These are phyloP conservation scores for Leptura quadrifasciata DNA, from an alignment of 2,888 invertebrate genomes.

Conservation along the genomic window DNA sequence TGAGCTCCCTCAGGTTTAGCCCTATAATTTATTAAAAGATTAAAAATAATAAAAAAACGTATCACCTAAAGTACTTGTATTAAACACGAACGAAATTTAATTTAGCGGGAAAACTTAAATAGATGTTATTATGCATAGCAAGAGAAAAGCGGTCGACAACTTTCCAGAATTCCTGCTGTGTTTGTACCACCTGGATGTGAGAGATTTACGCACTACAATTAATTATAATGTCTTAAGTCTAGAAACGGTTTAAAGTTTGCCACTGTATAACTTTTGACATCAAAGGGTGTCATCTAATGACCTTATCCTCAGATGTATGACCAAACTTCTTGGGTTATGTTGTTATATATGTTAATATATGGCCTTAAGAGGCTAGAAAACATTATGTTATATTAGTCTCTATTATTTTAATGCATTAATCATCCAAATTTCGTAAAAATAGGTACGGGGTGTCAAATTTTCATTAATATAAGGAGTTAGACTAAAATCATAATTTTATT, in stretches of 20 bases:
- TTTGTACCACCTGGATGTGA: slow-evolving; percentile 21
- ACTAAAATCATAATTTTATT: too few species aligned
- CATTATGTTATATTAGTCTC: background rate
- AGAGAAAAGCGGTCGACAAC: slow-evolving; percentile 28
- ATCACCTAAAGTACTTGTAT: background rate
- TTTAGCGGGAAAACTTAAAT: slow-evolving; percentile 14
- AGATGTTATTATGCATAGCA: slow-evolving; percentile 18
- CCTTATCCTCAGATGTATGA: background rate
- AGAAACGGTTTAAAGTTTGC: background rate
- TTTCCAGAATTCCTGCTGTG: slow-evolving; percentile 15
- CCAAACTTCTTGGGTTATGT: too few species aligned
- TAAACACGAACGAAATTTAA: slow-evolving; percentile 24
- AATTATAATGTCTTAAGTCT: background rate
- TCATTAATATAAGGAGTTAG: too few species aligned
- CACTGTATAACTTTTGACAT: background rate
- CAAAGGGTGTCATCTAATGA: background rate
- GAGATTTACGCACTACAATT: slow-evolving; percentile 23
- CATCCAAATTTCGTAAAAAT: too few species aligned
- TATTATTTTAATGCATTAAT: too few species aligned
- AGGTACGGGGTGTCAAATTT: too few species aligned
- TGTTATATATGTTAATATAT: too few species aligned
- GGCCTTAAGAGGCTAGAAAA: background rate
- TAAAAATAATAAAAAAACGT: background rate
- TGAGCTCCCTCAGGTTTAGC: background rate
- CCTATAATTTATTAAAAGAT: background rate